Conservation (phyloP, 1,140 invertebrate species). For the Euborellia annulipes region DNA sequence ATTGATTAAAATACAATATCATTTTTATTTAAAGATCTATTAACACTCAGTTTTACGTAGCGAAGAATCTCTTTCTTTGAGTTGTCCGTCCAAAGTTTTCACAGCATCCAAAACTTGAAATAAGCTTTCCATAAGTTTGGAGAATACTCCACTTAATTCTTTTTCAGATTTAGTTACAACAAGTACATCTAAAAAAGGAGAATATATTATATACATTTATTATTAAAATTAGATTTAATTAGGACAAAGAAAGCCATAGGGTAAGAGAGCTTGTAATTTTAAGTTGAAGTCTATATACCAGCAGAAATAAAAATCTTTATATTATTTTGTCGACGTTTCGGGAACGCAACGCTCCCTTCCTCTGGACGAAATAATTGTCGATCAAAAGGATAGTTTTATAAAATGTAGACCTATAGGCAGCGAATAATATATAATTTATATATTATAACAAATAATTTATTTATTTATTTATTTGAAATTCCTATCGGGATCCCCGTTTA, state of each 20-base stretch:
- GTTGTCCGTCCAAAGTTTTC: slow-evolving; percentile 26
- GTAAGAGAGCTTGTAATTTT: neutral
- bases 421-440: too few species aligned
- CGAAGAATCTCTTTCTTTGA: slow-evolving; percentile 13
- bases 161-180: slow-evolving; percentile 41
- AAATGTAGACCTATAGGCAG: too few species aligned
- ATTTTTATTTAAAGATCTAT: too few species aligned
- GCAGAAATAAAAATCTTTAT: slow-evolving; percentile 1
- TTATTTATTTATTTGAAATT: too few species aligned
- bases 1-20: too few species aligned
- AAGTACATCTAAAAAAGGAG: slow-evolving; percentile 36
- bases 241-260: slow-evolving; percentile 2
- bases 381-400: too few species aligned
- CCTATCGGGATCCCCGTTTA: too few species aligned
- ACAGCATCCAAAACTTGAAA: slow-evolving; percentile 44
- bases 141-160: slow-evolving; percentile 45
- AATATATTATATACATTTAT: slow-evolving; percentile 12
- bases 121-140: slow-evolving; percentile 45
- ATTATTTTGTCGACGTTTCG: slow-evolving; percentile 1
- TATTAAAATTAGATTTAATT: neutral
- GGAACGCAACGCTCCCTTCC: neutral
- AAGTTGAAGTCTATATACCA: slow-evolving; percentile 7
- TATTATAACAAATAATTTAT: too few species aligned
- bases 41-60: slow-evolving; percentile 20
- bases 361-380: too few species aligned